Conservation (phyloP, 2,797 vertebrate genomes). For the Siniperca undulata region DNA sequence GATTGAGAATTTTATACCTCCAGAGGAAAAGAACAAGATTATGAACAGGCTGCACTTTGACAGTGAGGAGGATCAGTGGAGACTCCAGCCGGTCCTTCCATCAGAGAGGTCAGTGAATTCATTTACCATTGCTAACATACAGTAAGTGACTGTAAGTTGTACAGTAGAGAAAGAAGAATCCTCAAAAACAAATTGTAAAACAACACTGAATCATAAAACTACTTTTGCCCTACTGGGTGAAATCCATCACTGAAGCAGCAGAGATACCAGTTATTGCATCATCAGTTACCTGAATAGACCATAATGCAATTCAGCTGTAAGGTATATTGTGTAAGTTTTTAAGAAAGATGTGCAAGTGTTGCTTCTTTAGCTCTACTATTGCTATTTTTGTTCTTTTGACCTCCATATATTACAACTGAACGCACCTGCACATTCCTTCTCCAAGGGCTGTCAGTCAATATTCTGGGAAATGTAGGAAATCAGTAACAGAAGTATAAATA, state of each 20-base stretch:
- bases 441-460: not conserved
- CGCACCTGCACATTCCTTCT: not conserved
- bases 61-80: conserved; percentile 97
- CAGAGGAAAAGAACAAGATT: conserved; percentile 98
- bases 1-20: conserved; percentile 98
- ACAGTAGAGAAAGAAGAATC: not conserved
- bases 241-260: conserved; percentile 21
- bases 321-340: not conserved
- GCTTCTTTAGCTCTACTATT: not conserved
- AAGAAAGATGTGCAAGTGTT: not conserved
- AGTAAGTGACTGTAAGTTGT: not conserved
- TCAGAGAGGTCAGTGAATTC: conserved; percentile 87
- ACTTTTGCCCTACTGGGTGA: no score
- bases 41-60: conserved; percentile 96
- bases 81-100: conserved; percentile 91
- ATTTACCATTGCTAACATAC: not conserved
- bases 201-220: not conserved
- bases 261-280: not conserved
- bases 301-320: not conserved
- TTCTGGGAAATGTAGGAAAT: conserved; percentile 21
- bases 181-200: not conserved
- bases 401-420: not conserved
- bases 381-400: not conserved
- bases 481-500: conserved; percentile 12
- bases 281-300: not conserved